Percentiles rank a stretch among this genome's conserved stretches.
These are phyloP conservation scores for Tiliacea aurago DNA, from an alignment of 2,888 invertebrate genomes.

Conservation along the genomic window DNA sequence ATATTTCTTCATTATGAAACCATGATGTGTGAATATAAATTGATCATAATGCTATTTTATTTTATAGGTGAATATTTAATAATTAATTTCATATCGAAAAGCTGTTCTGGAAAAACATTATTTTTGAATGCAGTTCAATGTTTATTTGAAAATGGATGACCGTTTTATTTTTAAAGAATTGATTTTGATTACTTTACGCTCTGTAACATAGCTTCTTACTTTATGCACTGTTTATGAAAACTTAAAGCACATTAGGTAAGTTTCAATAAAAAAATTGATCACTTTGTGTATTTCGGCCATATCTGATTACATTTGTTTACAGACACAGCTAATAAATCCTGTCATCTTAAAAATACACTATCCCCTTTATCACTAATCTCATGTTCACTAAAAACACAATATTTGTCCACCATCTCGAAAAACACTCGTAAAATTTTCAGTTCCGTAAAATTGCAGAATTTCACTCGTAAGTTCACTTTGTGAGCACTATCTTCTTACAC, in stretches of 20 bases:
- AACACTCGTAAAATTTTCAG: background rate
- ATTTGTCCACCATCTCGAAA: background rate
- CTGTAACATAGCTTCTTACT: background rate
- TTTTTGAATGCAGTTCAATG: background rate
- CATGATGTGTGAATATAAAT: background rate
- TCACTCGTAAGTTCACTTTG: background rate
- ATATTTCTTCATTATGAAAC: background rate
- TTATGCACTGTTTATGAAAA: background rate
- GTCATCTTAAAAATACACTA: constrained; percentile 8
- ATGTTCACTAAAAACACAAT: background rate
- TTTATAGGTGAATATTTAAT: background rate
- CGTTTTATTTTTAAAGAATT: background rate
- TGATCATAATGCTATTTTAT: background rate
- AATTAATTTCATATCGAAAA: background rate
- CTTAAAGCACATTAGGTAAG: background rate
- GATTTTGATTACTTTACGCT: background rate
- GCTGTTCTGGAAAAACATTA: background rate
- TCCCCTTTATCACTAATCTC: background rate
- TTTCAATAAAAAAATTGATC: background rate
- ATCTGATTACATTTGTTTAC: background rate
- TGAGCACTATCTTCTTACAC: constrained; percentile 27
- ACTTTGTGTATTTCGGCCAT: background rate
- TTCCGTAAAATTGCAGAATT: background rate
- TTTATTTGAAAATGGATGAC: background rate
- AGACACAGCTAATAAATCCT: background rate